Evolutionary conservation across 2,113 vertebrate genomes (phyloP).

Genomic region (Nannospalax galili): DNA sequence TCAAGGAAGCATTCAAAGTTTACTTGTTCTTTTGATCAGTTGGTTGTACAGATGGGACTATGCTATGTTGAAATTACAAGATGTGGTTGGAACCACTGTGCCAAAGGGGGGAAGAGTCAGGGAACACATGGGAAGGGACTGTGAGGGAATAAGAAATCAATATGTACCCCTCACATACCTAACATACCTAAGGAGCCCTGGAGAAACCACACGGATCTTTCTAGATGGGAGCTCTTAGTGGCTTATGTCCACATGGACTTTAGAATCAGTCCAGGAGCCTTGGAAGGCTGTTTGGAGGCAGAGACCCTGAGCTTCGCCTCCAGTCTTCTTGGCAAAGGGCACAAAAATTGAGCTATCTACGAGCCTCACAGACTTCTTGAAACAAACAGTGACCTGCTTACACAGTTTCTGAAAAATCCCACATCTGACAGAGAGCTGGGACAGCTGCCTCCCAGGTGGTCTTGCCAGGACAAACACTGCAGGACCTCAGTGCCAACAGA

Average conservation of each 20-base stretch:
- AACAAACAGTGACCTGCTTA: slow-evolving; percentile 43
- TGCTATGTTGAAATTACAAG: background rate
- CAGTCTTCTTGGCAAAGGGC: background rate
- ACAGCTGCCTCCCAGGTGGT: background rate
- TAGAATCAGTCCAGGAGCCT: background rate
- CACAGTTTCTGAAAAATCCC: slow-evolving; percentile 52
- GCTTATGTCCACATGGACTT: background rate
- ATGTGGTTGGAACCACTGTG: too few relatives aligned
- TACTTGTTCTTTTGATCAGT: background rate
- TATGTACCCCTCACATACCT: background rate
- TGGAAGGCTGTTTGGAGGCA: background rate
- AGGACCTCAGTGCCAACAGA: background rate
- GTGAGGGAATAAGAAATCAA: background rate
- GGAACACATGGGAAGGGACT: background rate
- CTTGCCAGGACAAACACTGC: slow-evolving; percentile 27
- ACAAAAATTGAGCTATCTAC: slow-evolving; percentile 45
- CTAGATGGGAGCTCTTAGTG: background rate
- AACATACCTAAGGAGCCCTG: background rate
- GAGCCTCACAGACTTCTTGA: slow-evolving; percentile 13
- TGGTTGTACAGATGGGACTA: background rate
- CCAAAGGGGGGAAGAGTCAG: too few relatives aligned
- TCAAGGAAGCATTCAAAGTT: background rate
- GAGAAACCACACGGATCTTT: background rate
- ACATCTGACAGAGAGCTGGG: slow-evolving; percentile 52
- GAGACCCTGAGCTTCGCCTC: background rate